Base-by-base conservation (phyloP, 2,888 invertebrate species). In the Blomia tropicalis region DNA sequence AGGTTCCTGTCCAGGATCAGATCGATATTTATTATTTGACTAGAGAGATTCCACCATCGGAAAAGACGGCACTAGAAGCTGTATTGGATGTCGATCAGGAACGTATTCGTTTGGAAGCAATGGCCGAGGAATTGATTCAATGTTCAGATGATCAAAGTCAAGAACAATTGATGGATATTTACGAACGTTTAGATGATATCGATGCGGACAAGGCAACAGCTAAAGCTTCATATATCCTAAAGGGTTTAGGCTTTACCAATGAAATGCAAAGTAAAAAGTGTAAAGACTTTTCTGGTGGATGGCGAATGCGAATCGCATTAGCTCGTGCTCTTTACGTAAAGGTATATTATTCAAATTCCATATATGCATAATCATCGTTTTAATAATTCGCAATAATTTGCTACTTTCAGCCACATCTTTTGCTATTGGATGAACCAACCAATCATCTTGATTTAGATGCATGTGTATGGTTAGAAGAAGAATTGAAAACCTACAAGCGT, bases 81-180 rank as follows among this genome's bases (percentile, higher is more conserved):
- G 98, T 99, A 41, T 90, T 95, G 86, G 96, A 98, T 74, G 98
- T 98, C 0, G 98, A 99, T 71, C 84, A 88, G 71, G 95, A 96
- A 72, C 80, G 95, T 61, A 79, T 89, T 61, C 80, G 87, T 66
- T 77, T 99, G 59, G 98, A 99, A 74, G 84, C 83, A 72, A 78
- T 95, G 54, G 92, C 92, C 0, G 98, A 98, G 71, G 82, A 84
- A 70, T 78, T 98, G 66, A 84, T 86, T 0, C 81, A 85, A 47
- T 84, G 83, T 72, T 85, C 85, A 63, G 82, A 93, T 73, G 91
- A 93, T 83, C 87, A 87, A 71, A 82, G 87, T 60, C 91, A 96
- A 75, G 95, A 98, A 70, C 88, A 92, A 73, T 77, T 98, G 69
- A 85, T 96, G 84, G 96, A 98, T 73, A 82, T 99, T 27, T 99